These are phyloP conservation scores for Stenolophus ochropezus DNA, from an alignment of 2,888 invertebrate species.

Conservation along the genomic window DNA sequence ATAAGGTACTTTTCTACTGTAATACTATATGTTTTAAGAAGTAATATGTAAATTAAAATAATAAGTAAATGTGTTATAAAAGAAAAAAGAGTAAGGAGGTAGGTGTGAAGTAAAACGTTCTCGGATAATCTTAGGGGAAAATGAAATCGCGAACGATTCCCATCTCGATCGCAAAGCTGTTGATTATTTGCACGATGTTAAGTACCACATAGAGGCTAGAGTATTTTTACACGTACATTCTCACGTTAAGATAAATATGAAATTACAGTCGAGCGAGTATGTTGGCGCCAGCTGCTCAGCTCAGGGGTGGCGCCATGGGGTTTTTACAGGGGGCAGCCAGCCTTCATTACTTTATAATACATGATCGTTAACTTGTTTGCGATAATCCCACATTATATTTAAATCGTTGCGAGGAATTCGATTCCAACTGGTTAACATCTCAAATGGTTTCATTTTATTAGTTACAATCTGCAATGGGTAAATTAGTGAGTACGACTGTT, in stretches of 20 bases:
- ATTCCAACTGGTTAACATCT: neutral
- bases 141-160: neutral
- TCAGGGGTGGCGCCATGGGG: conserved; percentile 52
- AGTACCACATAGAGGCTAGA: conserved; percentile 53
- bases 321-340: conserved; percentile 32
- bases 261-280: conserved; percentile 53
- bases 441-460: neutral
- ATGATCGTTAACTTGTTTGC: conserved; percentile 37
- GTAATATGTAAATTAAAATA: too few relatives aligned
- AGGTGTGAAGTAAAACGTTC: neutral
- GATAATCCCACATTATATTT: conserved; percentile 32
- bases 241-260: conserved; percentile 60
- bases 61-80: too few relatives aligned
- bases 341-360: conserved; percentile 41
- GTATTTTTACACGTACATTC: conserved; percentile 56
- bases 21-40: too few relatives aligned
- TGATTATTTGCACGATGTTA: conserved; percentile 56
- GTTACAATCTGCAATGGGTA: neutral
- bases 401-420: conserved; percentile 15
- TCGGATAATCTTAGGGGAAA: neutral
- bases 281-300: conserved; percentile 50
- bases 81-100: too few relatives aligned
- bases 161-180: conserved; percentile 28
- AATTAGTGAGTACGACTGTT: neutral
- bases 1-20: too few relatives aligned